Evolutionary conservation across 2,113 vertebrate species (phyloP).

Genomic region (Apodemus sylvaticus): DNA sequence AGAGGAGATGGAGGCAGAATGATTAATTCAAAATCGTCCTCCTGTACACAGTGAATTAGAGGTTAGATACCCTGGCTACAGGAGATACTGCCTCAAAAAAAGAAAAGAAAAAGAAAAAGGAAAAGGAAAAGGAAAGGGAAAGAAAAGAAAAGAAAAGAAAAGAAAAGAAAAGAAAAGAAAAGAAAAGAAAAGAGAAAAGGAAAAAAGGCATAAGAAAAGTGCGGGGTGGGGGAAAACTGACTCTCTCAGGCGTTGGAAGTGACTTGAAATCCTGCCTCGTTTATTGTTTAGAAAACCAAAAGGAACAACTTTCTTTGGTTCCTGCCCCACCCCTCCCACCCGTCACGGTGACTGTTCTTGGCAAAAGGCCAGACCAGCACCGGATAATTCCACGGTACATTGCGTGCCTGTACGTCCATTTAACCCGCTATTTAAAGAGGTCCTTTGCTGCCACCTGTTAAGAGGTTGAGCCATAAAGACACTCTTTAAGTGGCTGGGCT

Average conservation of each 20-base stretch:
- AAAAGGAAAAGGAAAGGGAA: neutral
- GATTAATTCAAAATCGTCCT: neutral
- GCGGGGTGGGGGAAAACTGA: neutral
- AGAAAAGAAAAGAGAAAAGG: too few relatives aligned
- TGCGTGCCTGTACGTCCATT: conserved; percentile 35
- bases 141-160: too few relatives aligned
- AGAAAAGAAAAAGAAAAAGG: too few relatives aligned
- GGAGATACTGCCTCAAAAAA: neutral
- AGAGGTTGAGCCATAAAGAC: conserved; percentile 25
- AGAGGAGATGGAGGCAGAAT: too few relatives aligned
- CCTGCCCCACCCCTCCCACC: neutral
- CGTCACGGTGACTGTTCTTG: neutral
- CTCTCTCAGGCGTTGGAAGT: neutral
- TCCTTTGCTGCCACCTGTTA: conserved; percentile 69
- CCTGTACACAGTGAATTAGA: neutral
- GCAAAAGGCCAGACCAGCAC: conserved; percentile 33
- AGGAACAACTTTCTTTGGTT: conserved; percentile 15
- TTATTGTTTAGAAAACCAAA: conserved; percentile 34
- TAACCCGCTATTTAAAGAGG: conserved; percentile 51
- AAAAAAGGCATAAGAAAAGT: too few relatives aligned
- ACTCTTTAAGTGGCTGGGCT: neutral
- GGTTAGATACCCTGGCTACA: neutral
- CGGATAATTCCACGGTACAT: conserved; percentile 34
- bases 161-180: too few relatives aligned
- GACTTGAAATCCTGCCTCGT: neutral